Conservation (phyloP, 2,113 vertebrate genomes). For the Scomber japonicus region DNA sequence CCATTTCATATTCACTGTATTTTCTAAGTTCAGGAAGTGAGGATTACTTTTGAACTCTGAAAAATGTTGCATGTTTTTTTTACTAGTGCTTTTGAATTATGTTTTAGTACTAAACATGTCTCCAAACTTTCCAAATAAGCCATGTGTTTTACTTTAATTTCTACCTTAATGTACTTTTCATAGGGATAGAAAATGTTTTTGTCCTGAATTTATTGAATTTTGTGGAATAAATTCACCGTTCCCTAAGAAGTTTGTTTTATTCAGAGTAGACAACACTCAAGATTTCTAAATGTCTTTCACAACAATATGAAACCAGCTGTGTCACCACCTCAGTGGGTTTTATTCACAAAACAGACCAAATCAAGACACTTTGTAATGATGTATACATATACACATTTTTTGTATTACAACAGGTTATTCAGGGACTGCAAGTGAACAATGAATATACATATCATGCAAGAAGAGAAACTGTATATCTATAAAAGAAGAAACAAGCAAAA, state of each 20-base stretch:
- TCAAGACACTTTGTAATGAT: not conserved
- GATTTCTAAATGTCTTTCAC: not conserved
- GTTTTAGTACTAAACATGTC: conserved; percentile 64
- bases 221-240: conserved; percentile 75
- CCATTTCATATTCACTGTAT: conserved; percentile 56
- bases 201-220: conserved; percentile 64
- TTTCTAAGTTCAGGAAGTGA: conserved; percentile 46
- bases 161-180: conserved; percentile 57
- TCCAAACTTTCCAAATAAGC: conserved; percentile 55
- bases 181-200: conserved; percentile 65
- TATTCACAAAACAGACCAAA: not conserved
- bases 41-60: conserved; percentile 53
- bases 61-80: conserved; percentile 61
- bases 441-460: no score
- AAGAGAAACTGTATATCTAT: no score
- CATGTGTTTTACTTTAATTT: conserved; percentile 58
- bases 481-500: no score
- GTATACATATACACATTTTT: no score
- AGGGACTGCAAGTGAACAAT: no score
- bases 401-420: no score
- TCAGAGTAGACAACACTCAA: conserved; percentile 1
- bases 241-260: conserved; percentile 37
- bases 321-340: not conserved
- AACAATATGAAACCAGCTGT: not conserved
- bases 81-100: conserved; percentile 56